phyloP scores from a whole-genome alignment of 2,797 vertebrate species.

The Gymnodraco acuticeps region DNA sequence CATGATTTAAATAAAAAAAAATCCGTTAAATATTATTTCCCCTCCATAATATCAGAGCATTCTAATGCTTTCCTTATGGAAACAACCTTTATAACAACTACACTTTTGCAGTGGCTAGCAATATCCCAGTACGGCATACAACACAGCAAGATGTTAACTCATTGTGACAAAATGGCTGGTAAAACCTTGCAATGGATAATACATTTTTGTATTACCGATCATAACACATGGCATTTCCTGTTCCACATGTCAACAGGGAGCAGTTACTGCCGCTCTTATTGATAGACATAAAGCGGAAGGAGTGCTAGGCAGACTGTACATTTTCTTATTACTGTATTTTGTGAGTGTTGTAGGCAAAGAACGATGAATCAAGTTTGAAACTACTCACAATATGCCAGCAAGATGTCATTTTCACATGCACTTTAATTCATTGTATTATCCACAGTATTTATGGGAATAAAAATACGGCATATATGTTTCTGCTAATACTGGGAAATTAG shows the following conservation, averaged over 20 bases:
- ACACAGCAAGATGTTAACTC: background rate
- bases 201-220: background rate
- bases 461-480: background rate
- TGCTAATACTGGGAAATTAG: background rate
- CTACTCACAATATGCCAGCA: background rate
- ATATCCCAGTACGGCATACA: background rate
- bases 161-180: background rate
- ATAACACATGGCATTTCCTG: background rate
- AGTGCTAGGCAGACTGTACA: slow-evolving; percentile 7
- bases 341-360: background rate
- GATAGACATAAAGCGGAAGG: background rate
- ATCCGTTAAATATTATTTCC: too few species aligned
- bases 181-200: background rate
- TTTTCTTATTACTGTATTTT: background rate
- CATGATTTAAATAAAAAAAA: too few species aligned
- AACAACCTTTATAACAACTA: background rate
- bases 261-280: slow-evolving; percentile 4
- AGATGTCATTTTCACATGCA: background rate
- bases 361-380: background rate
- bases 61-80: background rate
- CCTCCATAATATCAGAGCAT: too few species aligned
- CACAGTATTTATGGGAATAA: background rate
- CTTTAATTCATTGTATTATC: too few species aligned
- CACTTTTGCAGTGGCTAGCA: background rate
- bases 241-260: slow-evolving; percentile 2